A percentile compares a stretch with the other conserved stretches of the same genome.
Evolutionary conservation across 2,888 invertebrate genomes (phyloP).

Genomic region (Athalia circularis): DNA sequence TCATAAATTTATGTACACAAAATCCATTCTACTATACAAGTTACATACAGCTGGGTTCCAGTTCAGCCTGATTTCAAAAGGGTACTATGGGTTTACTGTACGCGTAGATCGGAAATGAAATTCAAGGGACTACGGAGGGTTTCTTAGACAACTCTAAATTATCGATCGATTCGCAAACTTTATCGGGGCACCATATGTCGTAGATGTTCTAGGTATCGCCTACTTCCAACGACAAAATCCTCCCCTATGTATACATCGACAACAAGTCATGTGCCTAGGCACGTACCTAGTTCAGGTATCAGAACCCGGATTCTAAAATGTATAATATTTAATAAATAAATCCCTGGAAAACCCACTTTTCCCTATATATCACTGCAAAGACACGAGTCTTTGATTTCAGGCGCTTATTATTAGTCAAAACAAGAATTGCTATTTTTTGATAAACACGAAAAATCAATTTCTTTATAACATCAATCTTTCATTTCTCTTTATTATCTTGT

Average conservation of each 20-base stretch:
- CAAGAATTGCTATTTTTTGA: neutral
- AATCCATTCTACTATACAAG: too few species aligned
- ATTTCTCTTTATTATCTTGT: neutral
- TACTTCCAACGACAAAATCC: slow-evolving; percentile 37
- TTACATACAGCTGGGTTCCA: too few species aligned
- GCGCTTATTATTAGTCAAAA: too few species aligned
- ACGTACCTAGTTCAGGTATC: slow-evolving; percentile 8
- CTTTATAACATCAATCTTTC: neutral
- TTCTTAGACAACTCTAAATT: slow-evolving; percentile 36
- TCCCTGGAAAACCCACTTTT: neutral
- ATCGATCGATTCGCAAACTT: slow-evolving; percentile 32
- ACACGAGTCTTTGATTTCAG: too few species aligned
- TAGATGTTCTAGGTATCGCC: slow-evolving; percentile 36
- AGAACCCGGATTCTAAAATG: neutral
- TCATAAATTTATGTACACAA: too few species aligned
- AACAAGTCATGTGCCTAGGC: slow-evolving; percentile 25
- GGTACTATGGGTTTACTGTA: too few species aligned
- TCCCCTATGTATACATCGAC: slow-evolving; percentile 1
- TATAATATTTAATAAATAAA: neutral
- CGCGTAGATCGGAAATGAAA: too few species aligned
- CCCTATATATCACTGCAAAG: too few species aligned
- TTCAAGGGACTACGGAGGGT: neutral
- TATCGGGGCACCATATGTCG: slow-evolving; percentile 25
- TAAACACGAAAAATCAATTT: neutral
- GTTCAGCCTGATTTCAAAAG: too few species aligned